Conservation (phyloP, 2,113 vertebrate species). For the Mus musculus region GRCm39 chr8:99839001-99839500, state of each 20-base stretch:
- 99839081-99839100: neutral
- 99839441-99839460: constrained; percentile 18
- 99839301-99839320: constrained; percentile 48
- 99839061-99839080: neutral
- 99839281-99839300: constrained; percentile 41
- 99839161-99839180: neutral
- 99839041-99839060: neutral
- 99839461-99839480: neutral
- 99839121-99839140: neutral
- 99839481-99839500: neutral
- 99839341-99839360: constrained; percentile 50
- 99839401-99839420: constrained; percentile 10
- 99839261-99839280: constrained; percentile 15
- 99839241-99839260: constrained; percentile 60
- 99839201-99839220: constrained; percentile 23
- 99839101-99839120: neutral
- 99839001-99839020: neutral
- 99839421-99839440: neutral
- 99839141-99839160: neutral
- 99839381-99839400: constrained; percentile 36
- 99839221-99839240: constrained; percentile 47
- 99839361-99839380: constrained; percentile 46
- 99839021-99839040: neutral
- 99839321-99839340: constrained; percentile 27
- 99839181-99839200: constrained; percentile 24